Evolutionary conservation across 1,140 invertebrate species (phyloP), one percentile per base, ranked within the genome.

Genomic region (Mesaphorura yosii): DNA sequence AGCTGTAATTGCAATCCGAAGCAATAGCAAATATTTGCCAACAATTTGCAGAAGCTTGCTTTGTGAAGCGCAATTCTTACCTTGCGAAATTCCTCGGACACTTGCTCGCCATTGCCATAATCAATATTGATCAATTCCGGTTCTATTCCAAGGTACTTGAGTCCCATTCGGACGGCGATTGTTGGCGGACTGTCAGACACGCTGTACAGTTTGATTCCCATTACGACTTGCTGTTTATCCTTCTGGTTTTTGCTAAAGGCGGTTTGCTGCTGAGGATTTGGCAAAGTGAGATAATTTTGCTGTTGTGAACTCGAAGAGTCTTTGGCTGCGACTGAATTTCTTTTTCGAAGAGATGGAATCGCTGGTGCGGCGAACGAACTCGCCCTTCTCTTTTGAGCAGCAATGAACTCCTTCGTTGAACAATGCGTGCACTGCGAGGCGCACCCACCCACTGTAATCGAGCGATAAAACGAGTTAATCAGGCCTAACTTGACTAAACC

Each of bases 131-230:
- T 67, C 6, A 82, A 66, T 57, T 80, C 74, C 61, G 75, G 80
- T 28, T 55, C 49, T 10, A 59, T 14, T 17, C 47, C 51, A 15
- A 86, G 66, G 42, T 73, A 73, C 59, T 79, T 76, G 12, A 85
- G 66, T 4, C 73, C 73, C 70, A 82, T 79, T n/a, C 75, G 70
- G 27, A 83, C 81, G 5, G 81, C 78, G 53, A 84, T 62, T 15
- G 81, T 83, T 37, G 83, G 82, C 15, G 83, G 83, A 5, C 82
- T 81, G 69, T 84, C 82, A 20, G 78, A 80, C 37, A 84, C 77
- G 19, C 74, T 73, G 62, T 84, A 84, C 17, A 86, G 63, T 64
- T 81, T 62, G 3, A 64, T 28, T 34, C 46, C 49, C 60, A 62
- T 62, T 22, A 51, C 39, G 17, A 54, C 42, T 44, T 53, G 3